Percentiles rank a stretch among this genome's conserved stretches.
These are phyloP conservation scores for Corapipo altera DNA, from an alignment of 2,113 vertebrate genomes.

Conservation along the genomic window DNA sequence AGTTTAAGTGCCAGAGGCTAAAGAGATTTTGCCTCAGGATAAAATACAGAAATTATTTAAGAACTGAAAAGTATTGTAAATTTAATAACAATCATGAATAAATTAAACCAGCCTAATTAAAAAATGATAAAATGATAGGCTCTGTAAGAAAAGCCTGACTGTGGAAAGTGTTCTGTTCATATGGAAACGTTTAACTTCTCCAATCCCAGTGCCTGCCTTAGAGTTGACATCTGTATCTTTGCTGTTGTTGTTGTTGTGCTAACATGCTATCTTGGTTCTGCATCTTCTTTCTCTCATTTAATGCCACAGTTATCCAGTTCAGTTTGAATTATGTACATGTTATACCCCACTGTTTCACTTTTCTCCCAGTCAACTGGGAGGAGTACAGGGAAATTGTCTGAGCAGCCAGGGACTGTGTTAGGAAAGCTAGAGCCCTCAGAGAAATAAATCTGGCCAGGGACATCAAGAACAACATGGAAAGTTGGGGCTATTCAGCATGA, in stretches of 20 bases:
- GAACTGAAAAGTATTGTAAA: slow-evolving; percentile 43
- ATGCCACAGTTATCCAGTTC: neutral
- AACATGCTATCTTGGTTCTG: neutral
- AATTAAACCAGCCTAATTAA: slow-evolving; percentile 41
- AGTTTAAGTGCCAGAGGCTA: slow-evolving; percentile 45
- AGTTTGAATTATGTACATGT: neutral
- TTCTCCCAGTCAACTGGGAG: neutral
- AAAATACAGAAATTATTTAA: slow-evolving; percentile 65
- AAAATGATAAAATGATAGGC: slow-evolving; percentile 30
- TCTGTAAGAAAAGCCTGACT: neutral
- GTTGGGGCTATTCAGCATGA: neutral
- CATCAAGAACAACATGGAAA: neutral
- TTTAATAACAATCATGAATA: slow-evolving; percentile 65
- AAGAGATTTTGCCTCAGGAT: slow-evolving; percentile 45
- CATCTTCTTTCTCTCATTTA: neutral
- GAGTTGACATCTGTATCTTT: rapidly evolving
- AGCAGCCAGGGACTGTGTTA: neutral
- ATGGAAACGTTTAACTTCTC: neutral
- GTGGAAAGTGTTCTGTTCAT: neutral
- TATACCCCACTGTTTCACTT: neutral
- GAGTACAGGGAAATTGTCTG: neutral
- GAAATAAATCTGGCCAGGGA: neutral
- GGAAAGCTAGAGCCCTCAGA: neutral
- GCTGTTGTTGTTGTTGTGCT: neutral
- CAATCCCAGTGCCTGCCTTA: neutral